Conservation (phyloP, 2,888 invertebrate genomes). For the Trachelus iudaicus region DNA sequence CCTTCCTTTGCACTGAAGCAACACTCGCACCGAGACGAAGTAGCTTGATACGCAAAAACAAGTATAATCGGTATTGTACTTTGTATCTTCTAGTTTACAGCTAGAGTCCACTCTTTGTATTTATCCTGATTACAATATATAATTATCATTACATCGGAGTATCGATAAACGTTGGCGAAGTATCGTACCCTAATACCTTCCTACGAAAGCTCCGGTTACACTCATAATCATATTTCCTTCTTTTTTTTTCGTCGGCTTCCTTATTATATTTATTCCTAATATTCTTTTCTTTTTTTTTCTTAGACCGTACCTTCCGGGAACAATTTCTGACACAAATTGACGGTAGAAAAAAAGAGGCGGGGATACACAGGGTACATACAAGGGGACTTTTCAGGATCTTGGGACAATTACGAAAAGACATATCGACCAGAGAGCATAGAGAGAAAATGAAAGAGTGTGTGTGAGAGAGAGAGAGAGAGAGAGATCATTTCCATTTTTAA, state of each 20-base stretch:
- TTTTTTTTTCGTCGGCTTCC: constrained; percentile 25
- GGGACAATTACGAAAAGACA: background rate
- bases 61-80: background rate
- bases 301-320: constrained; percentile 46
- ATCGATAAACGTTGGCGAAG: constrained; percentile 8
- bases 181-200: constrained; percentile 30
- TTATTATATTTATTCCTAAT: constrained; percentile 38
- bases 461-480: background rate
- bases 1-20: background rate
- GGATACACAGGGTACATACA: background rate
- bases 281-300: constrained; percentile 23
- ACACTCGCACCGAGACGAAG: background rate
- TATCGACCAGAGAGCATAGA: background rate
- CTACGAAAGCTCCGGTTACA: constrained; percentile 38
- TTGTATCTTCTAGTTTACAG: background rate
- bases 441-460: background rate
- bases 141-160: background rate
- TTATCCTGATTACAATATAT: background rate
- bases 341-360: constrained; percentile 1
- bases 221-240: constrained; percentile 25
- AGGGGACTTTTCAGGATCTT: background rate
- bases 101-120: background rate
- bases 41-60: background rate
- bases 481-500: background rate
- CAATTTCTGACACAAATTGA: constrained; percentile 46